Conservation (phyloP, 2,888 invertebrate genomes). For the Parnassius mnemosyne region DNA sequence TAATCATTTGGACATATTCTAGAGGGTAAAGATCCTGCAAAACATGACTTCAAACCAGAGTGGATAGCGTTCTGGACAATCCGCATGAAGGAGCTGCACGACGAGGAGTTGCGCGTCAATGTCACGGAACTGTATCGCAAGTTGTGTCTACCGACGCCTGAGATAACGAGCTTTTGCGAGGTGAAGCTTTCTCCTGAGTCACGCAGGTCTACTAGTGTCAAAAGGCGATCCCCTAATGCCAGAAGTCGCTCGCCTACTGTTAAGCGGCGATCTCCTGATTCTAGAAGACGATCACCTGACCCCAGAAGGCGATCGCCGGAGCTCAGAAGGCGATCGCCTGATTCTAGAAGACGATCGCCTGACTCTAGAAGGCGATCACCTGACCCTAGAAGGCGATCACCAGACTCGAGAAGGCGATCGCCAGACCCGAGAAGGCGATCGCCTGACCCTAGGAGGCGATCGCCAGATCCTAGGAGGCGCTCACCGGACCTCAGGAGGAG, state of each 20-base stretch:
- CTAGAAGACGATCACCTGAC: conserved; percentile 6
- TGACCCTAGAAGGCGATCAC: background rate
- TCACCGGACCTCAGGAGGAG: conserved; percentile 6
- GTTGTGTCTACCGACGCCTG: conserved; percentile 69
- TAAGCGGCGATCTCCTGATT: conserved; percentile 21
- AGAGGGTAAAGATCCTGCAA: conserved; percentile 87
- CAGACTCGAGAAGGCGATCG: conserved; percentile 22
- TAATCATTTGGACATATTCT: conserved; percentile 26
- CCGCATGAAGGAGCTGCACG: conserved; percentile 89
- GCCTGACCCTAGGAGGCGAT: conserved; percentile 3
- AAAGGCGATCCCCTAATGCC: conserved; percentile 14
- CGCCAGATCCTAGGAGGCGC: too few species aligned
- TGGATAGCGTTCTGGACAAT: conserved; percentile 94
- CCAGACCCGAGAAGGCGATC: conserved; percentile 26
- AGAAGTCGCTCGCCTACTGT: conserved; percentile 8
- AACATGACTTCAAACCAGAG: conserved; percentile 92
- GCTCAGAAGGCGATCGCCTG: conserved; percentile 15
- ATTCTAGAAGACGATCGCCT: conserved; percentile 25
- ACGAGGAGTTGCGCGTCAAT: conserved; percentile 83
- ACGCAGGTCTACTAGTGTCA: conserved; percentile 8
- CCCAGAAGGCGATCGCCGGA: conserved; percentile 1
- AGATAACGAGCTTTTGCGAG: conserved; percentile 34
- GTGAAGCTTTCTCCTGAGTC: background rate
- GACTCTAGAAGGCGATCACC: conserved; percentile 23
- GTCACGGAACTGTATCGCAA: conserved; percentile 85